Base-by-base conservation (phyloP, 2,888 invertebrate species). In the Volucella bombylans region DNA sequence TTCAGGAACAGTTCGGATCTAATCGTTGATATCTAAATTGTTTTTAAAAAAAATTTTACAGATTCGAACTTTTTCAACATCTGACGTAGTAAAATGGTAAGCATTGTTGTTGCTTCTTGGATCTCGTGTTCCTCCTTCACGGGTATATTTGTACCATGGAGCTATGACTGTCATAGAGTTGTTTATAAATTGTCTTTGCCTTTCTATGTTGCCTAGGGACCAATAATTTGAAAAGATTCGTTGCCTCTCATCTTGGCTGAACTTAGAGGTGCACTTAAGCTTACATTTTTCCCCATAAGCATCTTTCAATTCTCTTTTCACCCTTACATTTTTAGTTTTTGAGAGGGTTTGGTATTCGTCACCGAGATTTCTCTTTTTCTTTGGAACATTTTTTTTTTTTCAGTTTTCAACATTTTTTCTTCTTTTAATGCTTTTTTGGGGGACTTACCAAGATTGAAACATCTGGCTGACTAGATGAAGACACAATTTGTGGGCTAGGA, bases 71-170 rank as follows among this genome's bases (percentile, higher is more conserved):
- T n/a, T n/a, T n/a, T n/a, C n/a, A n/a, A n/a, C n/a, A n/a, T n/a
- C n/a, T n/a, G n/a, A n/a, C n/a, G n/a, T n/a, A n/a, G n/a, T n/a
- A n/a, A n/a, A n/a, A n/a, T n/a, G n/a, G n/a, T n/a, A n/a, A n/a
- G n/a, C n/a, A n/a, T n/a, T n/a, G n/a, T n/a, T n/a, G n/a, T n/a
- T n/a, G n/a, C n/a, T n/a, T n/a, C n/a, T n/a, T n/a, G n/a, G n/a
- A n/a, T n/a, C n/a, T n/a, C n/a, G n/a, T n/a, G n/a, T n/a, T n/a
- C n/a, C n/a, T n/a, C n/a, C n/a, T n/a, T n/a, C 49, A 69, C 59
- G 57, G 59, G 57, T 69, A 41, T 69, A 57, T 23, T 59, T 50
- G 23, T 69, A 59, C 15, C 49, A 50, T 31, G 54, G 67, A 67
- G 54, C 67, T 31, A 67, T 54, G n/a, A 54, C 67, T 67, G 52